Evolutionary conservation across 2,888 invertebrate genomes (phyloP).

Genomic region (Disparrhopalites patrizii): DNA sequence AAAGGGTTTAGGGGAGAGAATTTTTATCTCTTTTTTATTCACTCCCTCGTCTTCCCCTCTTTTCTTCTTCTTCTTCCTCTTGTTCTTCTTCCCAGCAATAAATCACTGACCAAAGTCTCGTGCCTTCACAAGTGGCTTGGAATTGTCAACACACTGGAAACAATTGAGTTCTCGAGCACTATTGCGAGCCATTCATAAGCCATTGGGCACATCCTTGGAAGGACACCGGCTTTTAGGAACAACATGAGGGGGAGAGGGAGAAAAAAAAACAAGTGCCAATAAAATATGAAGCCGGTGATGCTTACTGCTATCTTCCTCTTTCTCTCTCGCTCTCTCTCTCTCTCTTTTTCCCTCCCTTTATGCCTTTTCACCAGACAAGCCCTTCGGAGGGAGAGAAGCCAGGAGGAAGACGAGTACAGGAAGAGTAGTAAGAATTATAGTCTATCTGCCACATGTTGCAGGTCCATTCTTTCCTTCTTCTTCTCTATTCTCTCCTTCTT

Average conservation of each 20-base stretch:
- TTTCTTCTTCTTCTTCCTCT: background rate
- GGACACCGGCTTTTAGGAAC: background rate
- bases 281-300: conserved; percentile 37
- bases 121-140: conserved; percentile 27
- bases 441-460: conserved; percentile 48
- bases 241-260: conserved; percentile 11
- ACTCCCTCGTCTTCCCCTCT: background rate
- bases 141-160: conserved; percentile 36
- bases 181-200: conserved; percentile 30
- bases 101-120: conserved; percentile 31
- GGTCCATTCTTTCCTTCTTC: conserved; percentile 46
- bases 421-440: conserved; percentile 35
- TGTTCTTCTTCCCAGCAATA: conserved; percentile 7
- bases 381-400: background rate
- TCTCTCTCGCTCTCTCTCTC: background rate
- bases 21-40: background rate
- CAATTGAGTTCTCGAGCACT: conserved; percentile 19
- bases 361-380: background rate
- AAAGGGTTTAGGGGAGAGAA: no score
- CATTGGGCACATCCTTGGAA: conserved; percentile 17
- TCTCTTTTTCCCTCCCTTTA: background rate
- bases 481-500: background rate
- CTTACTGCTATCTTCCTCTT: background rate
- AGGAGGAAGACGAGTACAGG: conserved; percentile 17
- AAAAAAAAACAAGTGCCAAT: conserved; percentile 32